Percentiles rank a stretch among this genome's conserved stretches.
Evolutionary conservation across 2,797 vertebrate species (phyloP).

Genomic region (Delichon dasypus): DNA sequence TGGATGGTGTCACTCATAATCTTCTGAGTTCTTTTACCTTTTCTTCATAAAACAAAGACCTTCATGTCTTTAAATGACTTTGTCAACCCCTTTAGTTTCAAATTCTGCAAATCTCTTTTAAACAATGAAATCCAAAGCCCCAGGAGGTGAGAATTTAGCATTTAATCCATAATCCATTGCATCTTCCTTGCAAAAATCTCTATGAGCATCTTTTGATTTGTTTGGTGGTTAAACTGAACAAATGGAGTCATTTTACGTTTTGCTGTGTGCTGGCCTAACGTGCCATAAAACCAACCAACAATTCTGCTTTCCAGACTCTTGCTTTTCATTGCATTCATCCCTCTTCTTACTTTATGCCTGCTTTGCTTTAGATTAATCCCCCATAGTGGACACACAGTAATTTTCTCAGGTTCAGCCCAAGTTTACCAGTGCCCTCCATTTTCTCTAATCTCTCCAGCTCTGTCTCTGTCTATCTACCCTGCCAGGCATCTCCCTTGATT

Average conservation of each 20-base stretch:
- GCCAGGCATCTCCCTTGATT: neutral
- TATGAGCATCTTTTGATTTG: neutral
- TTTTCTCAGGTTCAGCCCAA: neutral
- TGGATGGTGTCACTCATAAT: neutral
- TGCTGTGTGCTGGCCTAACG: neutral
- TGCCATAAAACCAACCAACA: neutral
- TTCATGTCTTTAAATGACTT: neutral
- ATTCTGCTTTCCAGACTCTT: conserved; percentile 16
- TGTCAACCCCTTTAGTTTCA: neutral
- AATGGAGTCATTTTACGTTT: neutral
- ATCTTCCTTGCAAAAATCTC: neutral
- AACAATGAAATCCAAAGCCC: neutral
- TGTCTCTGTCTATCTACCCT: neutral
- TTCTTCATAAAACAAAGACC: neutral
- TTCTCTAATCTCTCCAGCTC: neutral
- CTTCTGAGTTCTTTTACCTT: accelerated
- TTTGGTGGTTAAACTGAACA: neutral
- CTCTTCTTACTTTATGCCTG: neutral
- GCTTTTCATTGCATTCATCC: neutral
- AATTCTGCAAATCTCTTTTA: neutral
- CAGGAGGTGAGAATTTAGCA: neutral
- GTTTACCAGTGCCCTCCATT: neutral
- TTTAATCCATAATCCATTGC: neutral
- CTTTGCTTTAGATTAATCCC: conserved; percentile 7
- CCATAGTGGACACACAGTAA: neutral